These are phyloP conservation scores for Corythaixoides concolor DNA, from an alignment of 2,113 vertebrate genomes.

Conservation along the genomic window DNA sequence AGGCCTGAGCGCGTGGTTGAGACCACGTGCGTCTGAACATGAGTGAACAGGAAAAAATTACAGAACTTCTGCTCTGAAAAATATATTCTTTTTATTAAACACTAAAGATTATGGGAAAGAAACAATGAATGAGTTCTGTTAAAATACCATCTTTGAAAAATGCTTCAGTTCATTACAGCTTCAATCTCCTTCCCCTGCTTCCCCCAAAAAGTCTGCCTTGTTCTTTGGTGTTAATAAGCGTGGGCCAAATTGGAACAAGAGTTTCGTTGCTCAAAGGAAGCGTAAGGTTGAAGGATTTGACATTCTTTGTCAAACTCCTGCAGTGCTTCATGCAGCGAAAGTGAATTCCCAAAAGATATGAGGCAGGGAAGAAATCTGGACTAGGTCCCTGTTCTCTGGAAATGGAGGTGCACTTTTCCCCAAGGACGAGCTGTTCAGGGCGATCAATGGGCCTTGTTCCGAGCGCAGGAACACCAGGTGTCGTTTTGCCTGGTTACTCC, in stretches of 20 bases:
- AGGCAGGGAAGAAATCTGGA: not conserved
- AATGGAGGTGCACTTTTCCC: not conserved
- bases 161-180: not conserved
- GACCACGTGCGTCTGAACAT: not conserved
- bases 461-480: not conserved
- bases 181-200: not conserved
- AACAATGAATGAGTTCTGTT: not conserved
- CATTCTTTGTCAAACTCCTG: not conserved
- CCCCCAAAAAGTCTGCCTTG: not conserved
- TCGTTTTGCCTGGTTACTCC: not conserved
- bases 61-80: not conserved
- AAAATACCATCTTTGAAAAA: not conserved
- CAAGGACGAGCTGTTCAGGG: slow-evolving; percentile 8
- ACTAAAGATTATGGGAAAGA: not conserved
- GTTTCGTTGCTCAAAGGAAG: not conserved
- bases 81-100: not conserved
- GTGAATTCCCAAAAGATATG: not conserved
- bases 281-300: not conserved
- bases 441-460: slow-evolving; percentile 7
- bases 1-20: not conserved
- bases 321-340: not conserved
- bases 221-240: not conserved
- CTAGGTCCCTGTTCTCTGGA: not conserved
- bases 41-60: not conserved
- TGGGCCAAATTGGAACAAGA: not conserved